Base-by-base conservation (phyloP, 2,113 vertebrate genomes). In the Eretmochelys imbricata region DNA sequence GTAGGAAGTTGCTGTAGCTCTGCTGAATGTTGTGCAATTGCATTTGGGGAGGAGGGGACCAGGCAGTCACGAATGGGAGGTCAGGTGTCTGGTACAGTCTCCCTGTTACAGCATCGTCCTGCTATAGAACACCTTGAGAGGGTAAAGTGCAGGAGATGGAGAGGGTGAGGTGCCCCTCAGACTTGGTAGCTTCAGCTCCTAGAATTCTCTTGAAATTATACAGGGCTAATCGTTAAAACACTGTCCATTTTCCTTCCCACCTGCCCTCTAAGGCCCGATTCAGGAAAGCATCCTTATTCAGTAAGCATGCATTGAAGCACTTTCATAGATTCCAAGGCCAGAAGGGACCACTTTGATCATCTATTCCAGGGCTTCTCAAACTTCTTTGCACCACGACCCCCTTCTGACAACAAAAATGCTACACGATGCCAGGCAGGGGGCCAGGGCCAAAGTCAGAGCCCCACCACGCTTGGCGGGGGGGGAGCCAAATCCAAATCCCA, bases 61-160 rank as follows among this genome's bases (percentile, higher is more conserved):
- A 8, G 13, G 69, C 8, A 29, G 7, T 5, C 11, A 38, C 8
- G 11, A n/a, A 51, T 35, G 19, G 49, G 38, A 27, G 42, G 59
- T 50, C 6, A 35, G 4, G 16, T 53, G 54, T 0, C 72, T 57
- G 55, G 1, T 0, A 31, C 10, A 11, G 1, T 54, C 53, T 51
- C 25, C 59, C 31, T 3, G 0, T 5, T 0, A 3, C 5, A 8
- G 0, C 0, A 0, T 9, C 4, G 1, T 1, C 48, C 3, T 0
- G 3, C 24, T 1, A 35, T 5, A 19, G 13, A 10, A 82, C 42
- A 17, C 10, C 53, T 13, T 25, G 76, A 35, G 89, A 54, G 75
- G 10, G 17, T 2, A 5, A 13, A 6, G n/a, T 1, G 9, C 27
- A 53, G 72, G 72, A 53, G 49, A 2, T 17, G 75, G 29, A 11